These are phyloP conservation scores for Agelastica alni DNA, from an alignment of 2,888 invertebrate genomes.

Conservation along the genomic window DNA sequence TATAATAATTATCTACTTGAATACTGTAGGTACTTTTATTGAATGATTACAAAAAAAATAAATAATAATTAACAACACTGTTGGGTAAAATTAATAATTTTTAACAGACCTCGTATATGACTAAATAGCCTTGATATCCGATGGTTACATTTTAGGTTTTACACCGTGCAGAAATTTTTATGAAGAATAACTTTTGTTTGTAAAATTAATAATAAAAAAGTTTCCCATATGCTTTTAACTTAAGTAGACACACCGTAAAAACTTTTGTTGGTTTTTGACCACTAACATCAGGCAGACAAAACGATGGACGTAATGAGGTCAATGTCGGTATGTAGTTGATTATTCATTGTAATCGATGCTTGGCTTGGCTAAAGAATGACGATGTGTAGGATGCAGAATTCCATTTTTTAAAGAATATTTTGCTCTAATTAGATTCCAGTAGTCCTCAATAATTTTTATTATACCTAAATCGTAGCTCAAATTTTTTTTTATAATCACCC, in stretches of 20 bases:
- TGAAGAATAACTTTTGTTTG: not conserved
- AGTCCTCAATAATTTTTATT: not conserved
- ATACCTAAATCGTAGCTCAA: too few species aligned
- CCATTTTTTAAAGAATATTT: not conserved
- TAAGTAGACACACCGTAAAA: constrained; percentile 1
- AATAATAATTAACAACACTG: too few species aligned
- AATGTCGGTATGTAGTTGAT: not conserved
- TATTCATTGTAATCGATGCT: not conserved
- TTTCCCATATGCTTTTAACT: too few species aligned
- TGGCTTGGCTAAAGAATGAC: not conserved
- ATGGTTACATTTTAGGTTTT: too few species aligned
- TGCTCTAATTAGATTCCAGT: not conserved
- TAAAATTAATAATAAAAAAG: too few species aligned
- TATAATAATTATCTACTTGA: too few species aligned
- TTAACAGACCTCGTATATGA: too few species aligned
- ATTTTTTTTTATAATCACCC: too few species aligned
- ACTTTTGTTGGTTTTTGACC: constrained; percentile 1
- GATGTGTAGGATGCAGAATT: not conserved
- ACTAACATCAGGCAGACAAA: constrained; percentile 2
- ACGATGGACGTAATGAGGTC: constrained; percentile 6
- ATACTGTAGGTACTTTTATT: too few species aligned
- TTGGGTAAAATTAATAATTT: not conserved
- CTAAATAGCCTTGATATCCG: too few species aligned
- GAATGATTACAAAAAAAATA: too few species aligned
- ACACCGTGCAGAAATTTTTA: too few species aligned